phyloP scores from a whole-genome alignment of 2,888 invertebrate genomes.

The Ectemnius lituratus region DNA sequence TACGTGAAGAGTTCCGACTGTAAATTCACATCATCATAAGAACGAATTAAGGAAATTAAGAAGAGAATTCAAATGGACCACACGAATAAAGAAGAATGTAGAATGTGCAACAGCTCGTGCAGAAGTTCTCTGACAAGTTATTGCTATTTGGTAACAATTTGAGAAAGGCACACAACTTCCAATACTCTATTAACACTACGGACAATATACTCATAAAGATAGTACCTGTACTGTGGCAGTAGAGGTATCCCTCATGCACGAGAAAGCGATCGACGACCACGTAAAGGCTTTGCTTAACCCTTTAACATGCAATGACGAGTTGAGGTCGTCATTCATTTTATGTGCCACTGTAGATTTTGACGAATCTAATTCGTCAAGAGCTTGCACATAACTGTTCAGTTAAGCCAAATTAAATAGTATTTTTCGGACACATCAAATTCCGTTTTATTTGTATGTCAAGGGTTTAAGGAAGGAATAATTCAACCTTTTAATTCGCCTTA shows the following conservation, averaged over 20 bases:
- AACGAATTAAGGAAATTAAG: background rate
- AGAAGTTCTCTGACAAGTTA: background rate
- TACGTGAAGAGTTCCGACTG: no score
- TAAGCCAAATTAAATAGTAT: no score
- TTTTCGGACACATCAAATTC: no score
- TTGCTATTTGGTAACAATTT: background rate
- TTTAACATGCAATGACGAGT: no score
- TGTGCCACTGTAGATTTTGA: no score
- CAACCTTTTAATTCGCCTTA: slow-evolving; percentile 3
- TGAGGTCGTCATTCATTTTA: no score
- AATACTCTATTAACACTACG: background rate
- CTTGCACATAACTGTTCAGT: no score
- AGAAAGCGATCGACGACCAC: background rate
- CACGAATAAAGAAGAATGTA: background rate
- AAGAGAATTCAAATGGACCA: background rate
- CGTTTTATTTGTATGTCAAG: no score
- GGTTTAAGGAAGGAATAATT: background rate
- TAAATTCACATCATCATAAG: no score
- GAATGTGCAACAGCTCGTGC: background rate
- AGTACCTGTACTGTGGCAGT: background rate
- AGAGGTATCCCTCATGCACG: background rate
- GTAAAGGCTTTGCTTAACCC: background rate
- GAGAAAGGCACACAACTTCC: no score
- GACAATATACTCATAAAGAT: background rate
- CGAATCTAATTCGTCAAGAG: no score